Base-by-base conservation (phyloP, 2,797 vertebrate genomes). In the Argyrosomus regius region DNA sequence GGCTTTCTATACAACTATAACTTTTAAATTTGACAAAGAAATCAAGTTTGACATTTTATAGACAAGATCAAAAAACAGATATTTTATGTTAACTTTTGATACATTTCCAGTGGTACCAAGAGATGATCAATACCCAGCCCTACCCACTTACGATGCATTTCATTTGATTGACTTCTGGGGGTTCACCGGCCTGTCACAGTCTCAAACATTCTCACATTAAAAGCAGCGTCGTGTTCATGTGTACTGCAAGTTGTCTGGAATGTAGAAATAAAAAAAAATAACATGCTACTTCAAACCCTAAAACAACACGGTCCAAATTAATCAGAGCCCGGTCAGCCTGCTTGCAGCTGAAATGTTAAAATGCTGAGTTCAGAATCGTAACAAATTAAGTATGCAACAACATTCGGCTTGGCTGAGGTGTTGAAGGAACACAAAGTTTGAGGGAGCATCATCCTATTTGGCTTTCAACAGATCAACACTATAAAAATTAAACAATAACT, bases 161-260 rank as follows among this genome's bases (percentile, higher is more conserved):
- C 16, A 61, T 77, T 43, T 63, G 24, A 69, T 8, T 41, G 22
- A 75, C 46, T 46, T 45, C 1, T 49, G 41, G 72, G 64, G n/a
- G 39, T 39, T 72, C 76, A 81, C 77, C 72, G 3, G 73, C 77
- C 83, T 79, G 83, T 87, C 69, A 73, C 46, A 22, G 17, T 65
- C 31, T 69, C 54, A 61, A 70, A 53, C 67, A 72, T 31, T 3
- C 59, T 13, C 12, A 64, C 69, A 49, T 39, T 13, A 26, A 48
- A 56, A 65, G n/a, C 58, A 20, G 56, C 22, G 62, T 22, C 26
- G 24, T 6, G 64, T 56, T 54, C 2, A 52, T 7, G 52, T 66
- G 35, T 22, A 50, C 70, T 22, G 20, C 39, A 48, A 77, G 22
- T 16, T 7, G 3, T 7, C 22, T 70, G 78, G 67, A 84, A 78